phyloP scores from a whole-genome alignment of 1,140 invertebrate species.

The Leptonema lineaticorne region DNA sequence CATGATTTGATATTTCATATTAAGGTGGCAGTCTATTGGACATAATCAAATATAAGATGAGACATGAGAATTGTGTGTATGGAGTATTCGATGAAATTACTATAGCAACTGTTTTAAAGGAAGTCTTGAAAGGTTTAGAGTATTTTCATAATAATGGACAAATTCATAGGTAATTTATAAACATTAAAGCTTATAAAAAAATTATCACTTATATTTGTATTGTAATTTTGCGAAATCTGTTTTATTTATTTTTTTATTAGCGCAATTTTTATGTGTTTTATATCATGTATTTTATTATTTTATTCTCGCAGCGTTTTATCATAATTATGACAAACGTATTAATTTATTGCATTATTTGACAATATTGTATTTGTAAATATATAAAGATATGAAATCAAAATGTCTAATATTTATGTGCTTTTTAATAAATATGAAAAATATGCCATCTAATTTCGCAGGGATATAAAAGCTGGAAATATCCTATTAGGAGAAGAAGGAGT shows the following conservation, averaged over 20 bases:
- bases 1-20: not conserved
- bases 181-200: not conserved
- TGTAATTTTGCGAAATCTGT: not conserved
- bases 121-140: conserved; percentile 96
- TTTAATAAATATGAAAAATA: not conserved
- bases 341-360: not conserved
- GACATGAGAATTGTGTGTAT: conserved; percentile 85
- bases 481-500: conserved; percentile 96
- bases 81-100: conserved; percentile 97
- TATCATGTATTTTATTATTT: no score
- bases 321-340: not conserved
- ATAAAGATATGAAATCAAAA: not conserved
- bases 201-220: not conserved
- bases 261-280: no score
- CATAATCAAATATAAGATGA: conserved; percentile 97
- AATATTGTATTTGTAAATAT: not conserved
- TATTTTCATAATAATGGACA: conserved; percentile 99
- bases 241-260: not conserved
- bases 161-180: conserved; percentile 78
- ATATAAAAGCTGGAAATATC: conserved; percentile 98
- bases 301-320: not conserved
- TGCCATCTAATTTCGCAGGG: conserved; percentile 60
- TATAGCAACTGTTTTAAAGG: conserved; percentile 98
- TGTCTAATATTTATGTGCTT: not conserved
- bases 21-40: conserved; percentile 89